Percentiles rank a stretch among this genome's conserved stretches.
These are phyloP conservation scores for Xiphophorus hellerii DNA, from an alignment of 2,113 vertebrate species.

Conservation along the genomic window DNA sequence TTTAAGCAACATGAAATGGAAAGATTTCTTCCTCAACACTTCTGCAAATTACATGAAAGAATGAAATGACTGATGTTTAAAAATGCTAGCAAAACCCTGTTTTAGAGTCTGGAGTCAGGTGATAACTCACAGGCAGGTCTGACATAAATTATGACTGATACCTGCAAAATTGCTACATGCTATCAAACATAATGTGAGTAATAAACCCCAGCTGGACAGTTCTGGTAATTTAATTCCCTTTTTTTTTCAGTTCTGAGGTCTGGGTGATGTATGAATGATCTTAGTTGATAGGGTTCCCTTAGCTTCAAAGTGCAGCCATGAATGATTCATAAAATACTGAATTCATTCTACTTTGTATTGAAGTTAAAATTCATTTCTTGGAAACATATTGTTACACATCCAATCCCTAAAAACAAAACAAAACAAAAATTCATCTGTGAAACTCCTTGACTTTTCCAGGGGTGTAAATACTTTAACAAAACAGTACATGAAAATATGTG, in stretches of 20 bases:
- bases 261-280: neutral
- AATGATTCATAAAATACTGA: constrained; percentile 7
- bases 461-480: neutral
- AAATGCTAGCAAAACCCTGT: neutral
- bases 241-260: constrained; percentile 1
- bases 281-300: neutral
- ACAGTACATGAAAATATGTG: neutral
- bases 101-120: neutral
- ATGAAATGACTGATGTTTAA: neutral
- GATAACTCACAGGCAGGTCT: neutral
- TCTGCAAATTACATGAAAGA: neutral
- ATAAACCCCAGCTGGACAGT: neutral
- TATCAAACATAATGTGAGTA: neutral
- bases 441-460: neutral
- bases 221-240: neutral
- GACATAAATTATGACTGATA: neutral
- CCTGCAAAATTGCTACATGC: neutral
- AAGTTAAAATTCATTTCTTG: neutral
- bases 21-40: neutral
- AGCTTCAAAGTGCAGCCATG: constrained; percentile 10
- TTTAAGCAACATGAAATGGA: neutral
- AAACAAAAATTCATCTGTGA: too few species aligned
- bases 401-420: neutral
- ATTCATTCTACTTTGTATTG: neutral
- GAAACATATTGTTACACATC: neutral